Evolutionary conservation across 2,113 vertebrate species (phyloP), one percentile per base, ranked within the genome.

Genomic region (Myiozetetes cayanensis): DNA sequence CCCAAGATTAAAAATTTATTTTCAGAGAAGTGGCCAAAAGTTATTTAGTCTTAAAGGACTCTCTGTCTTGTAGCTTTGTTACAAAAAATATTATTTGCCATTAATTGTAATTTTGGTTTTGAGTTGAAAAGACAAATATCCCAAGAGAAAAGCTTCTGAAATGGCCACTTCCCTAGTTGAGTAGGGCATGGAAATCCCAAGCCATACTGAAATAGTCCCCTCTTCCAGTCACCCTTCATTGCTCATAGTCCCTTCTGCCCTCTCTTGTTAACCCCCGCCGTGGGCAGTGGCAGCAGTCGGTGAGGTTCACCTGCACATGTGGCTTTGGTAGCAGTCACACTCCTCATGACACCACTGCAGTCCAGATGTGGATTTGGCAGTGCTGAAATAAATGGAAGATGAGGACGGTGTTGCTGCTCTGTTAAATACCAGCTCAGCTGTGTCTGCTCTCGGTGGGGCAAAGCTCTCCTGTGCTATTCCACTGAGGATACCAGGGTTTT

Each of bases 311-410:
- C 16, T 53, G 31, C 2, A 21, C 20, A 2, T 81, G 7, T 39
- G 39, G 47, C 61, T 87, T 33, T 71, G 39, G 6, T 1, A 81
- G 44, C 21, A 43, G 8, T 43, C 22, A 46, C 2, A 44, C 12
- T 68, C 27, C 5, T 25, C 24, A 12, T 85, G 33, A 16, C 31
- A 53, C 46, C 27, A 5, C 3, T 35, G n/a, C 52, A 50, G 7
- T 39, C 23, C 27, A 15, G 56, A 44, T 58, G 53, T 21, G 65
- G 44, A 47, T 71, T 53, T 74, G 39, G 24, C 19, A 37, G 68
- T 27, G 12, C 2, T 3, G 4, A 75, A 52, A 3, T 52, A 4
- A 0, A 5, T 24, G 14, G 30, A 72, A 72, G 33, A 28, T 14
- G 19, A 55, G 46, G 44, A 21, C 17, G 22, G 5, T 3, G 7